Percentiles rank a stretch among this genome's conserved stretches.
These are phyloP conservation scores for Orchesellides sinensis DNA, from an alignment of 2,888 invertebrate genomes.

Conservation along the genomic window DNA sequence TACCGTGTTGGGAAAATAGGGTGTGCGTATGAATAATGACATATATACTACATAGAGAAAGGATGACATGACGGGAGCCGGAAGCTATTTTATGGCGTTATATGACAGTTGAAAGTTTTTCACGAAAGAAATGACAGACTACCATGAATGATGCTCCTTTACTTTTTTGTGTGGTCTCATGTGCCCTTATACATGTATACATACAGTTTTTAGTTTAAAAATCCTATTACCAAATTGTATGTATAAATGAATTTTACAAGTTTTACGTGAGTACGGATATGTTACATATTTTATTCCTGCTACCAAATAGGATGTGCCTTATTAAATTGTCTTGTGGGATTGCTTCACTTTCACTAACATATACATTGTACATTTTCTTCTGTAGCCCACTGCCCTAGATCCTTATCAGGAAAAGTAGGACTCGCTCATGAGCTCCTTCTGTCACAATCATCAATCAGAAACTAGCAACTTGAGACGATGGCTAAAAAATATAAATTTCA, in stretches of 20 bases:
- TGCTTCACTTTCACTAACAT: not conserved
- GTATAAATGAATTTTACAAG: too few relatives aligned
- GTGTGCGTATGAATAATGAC: not conserved
- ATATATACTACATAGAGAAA: not conserved
- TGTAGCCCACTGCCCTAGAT: slow-evolving; percentile 44
- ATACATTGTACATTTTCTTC: not conserved
- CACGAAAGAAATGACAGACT: not conserved
- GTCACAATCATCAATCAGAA: not conserved
- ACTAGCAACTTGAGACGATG: not conserved
- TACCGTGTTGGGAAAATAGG: not conserved
- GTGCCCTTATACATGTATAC: too few relatives aligned
- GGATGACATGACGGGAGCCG: not conserved
- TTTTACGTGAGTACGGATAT: too few relatives aligned
- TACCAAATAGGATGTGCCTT: not conserved
- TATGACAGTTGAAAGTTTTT: not conserved
- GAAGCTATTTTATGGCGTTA: not conserved
- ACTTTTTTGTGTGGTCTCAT: too few relatives aligned
- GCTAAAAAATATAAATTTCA: too few relatives aligned
- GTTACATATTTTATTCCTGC: too few relatives aligned
- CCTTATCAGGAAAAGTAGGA: slow-evolving; percentile 12
- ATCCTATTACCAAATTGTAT: too few relatives aligned
- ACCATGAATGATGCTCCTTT: too few relatives aligned
- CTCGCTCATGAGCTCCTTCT: not conserved
- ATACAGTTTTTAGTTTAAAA: too few relatives aligned
- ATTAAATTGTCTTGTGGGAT: slow-evolving; percentile 31